Percentiles rank a stretch among this genome's conserved stretches.
Conservation (phyloP, 2,113 vertebrate species). For the Cygnus buccinator region DNA sequence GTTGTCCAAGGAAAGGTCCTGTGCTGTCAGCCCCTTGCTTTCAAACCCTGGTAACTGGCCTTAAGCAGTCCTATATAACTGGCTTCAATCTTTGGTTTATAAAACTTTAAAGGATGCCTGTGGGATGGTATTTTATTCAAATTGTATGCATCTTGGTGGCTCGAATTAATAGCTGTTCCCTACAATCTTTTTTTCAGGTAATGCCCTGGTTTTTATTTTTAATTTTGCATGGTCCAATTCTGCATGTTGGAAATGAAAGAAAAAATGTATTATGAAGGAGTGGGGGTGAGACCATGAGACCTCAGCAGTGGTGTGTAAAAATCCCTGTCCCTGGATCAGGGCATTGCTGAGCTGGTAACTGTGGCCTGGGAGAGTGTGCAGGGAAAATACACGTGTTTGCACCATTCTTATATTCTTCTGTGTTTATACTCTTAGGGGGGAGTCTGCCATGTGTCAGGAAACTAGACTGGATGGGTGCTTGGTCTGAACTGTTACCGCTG, state of each 20-base stretch:
- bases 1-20: not conserved
- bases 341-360: not conserved
- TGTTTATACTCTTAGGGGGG: not conserved
- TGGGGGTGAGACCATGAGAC: not conserved
- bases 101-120: not conserved
- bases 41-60: not conserved
- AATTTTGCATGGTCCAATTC: not conserved
- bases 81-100: not conserved
- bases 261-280: rapidly evolving
- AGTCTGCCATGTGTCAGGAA: not conserved
- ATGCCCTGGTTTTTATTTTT: not conserved
- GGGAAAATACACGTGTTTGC: rapidly evolving
- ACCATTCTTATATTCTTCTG: rapidly evolving
- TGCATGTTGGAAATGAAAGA: not conserved
- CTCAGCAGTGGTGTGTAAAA: not conserved
- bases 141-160: rapidly evolving
- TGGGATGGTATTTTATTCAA: not conserved
- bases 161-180: not conserved
- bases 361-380: not conserved
- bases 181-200: not conserved
- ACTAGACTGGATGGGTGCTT: not conserved
- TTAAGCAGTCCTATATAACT: not conserved
- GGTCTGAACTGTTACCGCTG: not conserved
- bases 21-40: not conserved
- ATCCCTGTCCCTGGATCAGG: not conserved